Base-by-base conservation (phyloP, 2,797 vertebrate species). In the Aeoliscus strigatus region DNA sequence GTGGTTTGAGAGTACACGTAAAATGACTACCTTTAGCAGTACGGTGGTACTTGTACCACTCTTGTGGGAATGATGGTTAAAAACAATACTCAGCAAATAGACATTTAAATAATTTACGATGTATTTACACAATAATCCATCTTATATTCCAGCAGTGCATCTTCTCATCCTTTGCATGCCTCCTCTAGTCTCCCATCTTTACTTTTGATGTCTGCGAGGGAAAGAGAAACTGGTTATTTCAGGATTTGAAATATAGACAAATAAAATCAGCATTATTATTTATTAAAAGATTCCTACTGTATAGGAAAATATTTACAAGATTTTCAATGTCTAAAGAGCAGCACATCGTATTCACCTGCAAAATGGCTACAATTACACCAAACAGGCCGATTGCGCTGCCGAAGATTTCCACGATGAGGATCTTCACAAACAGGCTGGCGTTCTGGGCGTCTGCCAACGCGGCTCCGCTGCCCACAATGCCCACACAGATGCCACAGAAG, bases 331-430 rank as follows among this genome's bases (percentile, higher is more conserved):
- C n/a, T n/a, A n/a, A n/a, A n/a, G n/a, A n/a, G n/a, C n/a, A n/a
- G n/a, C n/a, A n/a, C n/a, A n/a, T n/a, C n/a, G n/a, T 7, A 23
- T 18, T 73, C 61, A 96, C 96, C 95, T 99, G 96, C 87, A 99
- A 84, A 67, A 99, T 99, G 55, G 96, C 93, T 27, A 99, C 94
- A 14, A 99, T 98, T 70, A 99, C 94, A 0, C 96, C 96, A 11
- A 99, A 99, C 49, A 99, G 88, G 37, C 96, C 96, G 1, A 98
- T 99, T 51, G 96, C 95, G 15, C 95, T 98, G 84, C 95, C 96
- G 30, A 99, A 99, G 76, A 98, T 99, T 85, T 99, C 96, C 84
- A 99, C 95, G 0, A 98, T 98, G 62, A 99, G 92, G 70, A 98
- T 97, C 87, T 98, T 98, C 21, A 99, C 94, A 0, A 99, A 99